phyloP scores from a whole-genome alignment of 1,140 invertebrate genomes.

The Megalonaias nervosa region DNA sequence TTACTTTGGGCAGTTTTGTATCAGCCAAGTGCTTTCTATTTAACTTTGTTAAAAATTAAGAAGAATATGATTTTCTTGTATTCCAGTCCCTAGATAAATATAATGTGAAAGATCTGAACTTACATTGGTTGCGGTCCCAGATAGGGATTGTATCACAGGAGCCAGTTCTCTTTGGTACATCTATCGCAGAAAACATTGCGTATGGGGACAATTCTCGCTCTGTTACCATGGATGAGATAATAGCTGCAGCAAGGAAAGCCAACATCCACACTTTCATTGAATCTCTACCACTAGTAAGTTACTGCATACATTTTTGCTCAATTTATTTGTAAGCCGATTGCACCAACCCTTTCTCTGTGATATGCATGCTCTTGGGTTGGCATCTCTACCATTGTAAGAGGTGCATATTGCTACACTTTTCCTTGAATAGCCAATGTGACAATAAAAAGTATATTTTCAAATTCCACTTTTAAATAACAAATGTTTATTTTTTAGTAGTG shows the following conservation, averaged over 20 bases:
- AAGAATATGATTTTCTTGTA: constrained; percentile 68
- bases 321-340: too few species aligned
- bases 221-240: constrained; percentile 83
- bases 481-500: neutral
- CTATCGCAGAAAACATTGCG: constrained; percentile 90
- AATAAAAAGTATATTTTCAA: neutral
- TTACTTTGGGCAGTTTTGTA: neutral
- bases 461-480: constrained; percentile 3
- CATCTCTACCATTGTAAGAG: neutral
- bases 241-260: constrained; percentile 85
- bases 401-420: neutral
- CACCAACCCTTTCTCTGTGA: too few species aligned
- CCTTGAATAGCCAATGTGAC: neutral
- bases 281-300: constrained; percentile 77
- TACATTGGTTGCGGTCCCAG: constrained; percentile 75
- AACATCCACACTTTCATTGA: constrained; percentile 92
- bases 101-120: constrained; percentile 61
- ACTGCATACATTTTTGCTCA: neutral
- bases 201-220: constrained; percentile 85
- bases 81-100: constrained; percentile 82
- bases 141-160: constrained; percentile 87
- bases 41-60: neutral
- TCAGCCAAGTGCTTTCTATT: neutral
- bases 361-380: neutral
- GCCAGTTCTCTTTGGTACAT: constrained; percentile 89